Evolutionary conservation across 2,888 invertebrate genomes (phyloP), one percentile per base, ranked within the genome.

Genomic region (Lordiphosa fenestrarum): DNA sequence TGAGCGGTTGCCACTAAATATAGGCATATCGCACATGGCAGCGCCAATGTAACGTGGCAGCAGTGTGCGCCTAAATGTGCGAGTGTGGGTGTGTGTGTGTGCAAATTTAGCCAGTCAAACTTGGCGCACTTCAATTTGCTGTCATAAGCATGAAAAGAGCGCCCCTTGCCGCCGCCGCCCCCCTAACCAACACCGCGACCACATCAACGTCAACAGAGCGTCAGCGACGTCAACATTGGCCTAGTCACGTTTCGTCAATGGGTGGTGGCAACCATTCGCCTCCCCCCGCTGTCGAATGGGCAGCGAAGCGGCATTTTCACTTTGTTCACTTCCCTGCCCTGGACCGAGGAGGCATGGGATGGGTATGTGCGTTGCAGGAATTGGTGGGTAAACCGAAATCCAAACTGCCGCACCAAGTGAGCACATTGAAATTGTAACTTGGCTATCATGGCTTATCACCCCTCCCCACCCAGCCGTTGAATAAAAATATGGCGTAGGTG

Each of bases 171-270:
- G 25, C 6, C 6, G 6, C 6, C 6, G 6, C 6, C 6, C 2
- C 6, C 6, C 25, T 25, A 25, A 1, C 19, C 6, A 4, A 30
- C 10, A 15, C 35, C 23, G 25, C 40, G 46, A 6, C 36, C 46
- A 37, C 61, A 25, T 30, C 40, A 39, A 21, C 46, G 13, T 33
- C 21, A 47, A 52, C 48, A 15, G 10, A 30, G 38, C 42, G 41
- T 52, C 35, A 58, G 48, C 69, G 54, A 40, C 50, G 58, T 44
- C 68, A 68, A 65, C 58, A 63, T 72, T 72, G 70, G 65, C 61
- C 71, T 74, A 72, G 77, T 74, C 77, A 77, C 77, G 74, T 77
- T 74, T 60, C 53, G 44, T 47, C 37, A 33, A 30, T 30, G 30
- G 30, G 7, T 30, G 30, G 21, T 41, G 35, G 23, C 12, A 35